These are phyloP conservation scores for Trichopria drosophilae DNA, from an alignment of 2,888 invertebrate genomes.

Conservation along the genomic window DNA sequence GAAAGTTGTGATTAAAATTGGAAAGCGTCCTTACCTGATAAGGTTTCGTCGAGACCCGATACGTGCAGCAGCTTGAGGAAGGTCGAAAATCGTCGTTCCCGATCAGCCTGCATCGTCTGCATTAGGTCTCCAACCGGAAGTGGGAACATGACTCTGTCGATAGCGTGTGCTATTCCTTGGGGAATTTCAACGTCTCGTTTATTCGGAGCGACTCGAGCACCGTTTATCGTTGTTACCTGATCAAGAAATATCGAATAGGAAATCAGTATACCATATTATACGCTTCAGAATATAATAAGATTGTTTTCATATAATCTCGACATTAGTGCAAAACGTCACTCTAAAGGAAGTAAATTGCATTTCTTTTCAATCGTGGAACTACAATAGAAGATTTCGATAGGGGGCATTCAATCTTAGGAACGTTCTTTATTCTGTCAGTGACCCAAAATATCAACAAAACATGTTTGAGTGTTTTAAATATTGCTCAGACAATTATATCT, in stretches of 20 bases:
- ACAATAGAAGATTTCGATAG: no score
- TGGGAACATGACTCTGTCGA: conserved; percentile 88
- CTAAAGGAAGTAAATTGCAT: no score
- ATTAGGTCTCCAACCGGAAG: conserved; percentile 84
- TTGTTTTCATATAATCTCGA: no score
- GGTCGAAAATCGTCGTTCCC: conserved; percentile 77
- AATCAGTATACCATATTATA: conserved; percentile 3
- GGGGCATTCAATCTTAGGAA: no score
- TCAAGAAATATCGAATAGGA: conserved; percentile 10
- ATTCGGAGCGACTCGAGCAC: conserved; percentile 78
- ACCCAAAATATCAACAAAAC: no score
- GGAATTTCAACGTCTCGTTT: conserved; percentile 82
- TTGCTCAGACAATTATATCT: no score
- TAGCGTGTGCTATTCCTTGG: conserved; percentile 82
- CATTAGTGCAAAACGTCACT: no score
- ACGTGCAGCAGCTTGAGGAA: conserved; percentile 76
- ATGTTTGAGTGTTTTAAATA: no score
- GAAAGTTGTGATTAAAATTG: no score
- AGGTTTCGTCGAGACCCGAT: conserved; percentile 76
- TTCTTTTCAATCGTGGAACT: no score
- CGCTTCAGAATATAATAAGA: no score
- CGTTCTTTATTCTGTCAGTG: no score
- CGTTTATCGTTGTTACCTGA: conserved; percentile 82
- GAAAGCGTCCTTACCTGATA: conserved; percentile 66
- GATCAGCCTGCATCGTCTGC: conserved; percentile 82